Evolutionary conservation across 2,888 invertebrate species (phyloP).

Genomic region (Synergus laeviventris): DNA sequence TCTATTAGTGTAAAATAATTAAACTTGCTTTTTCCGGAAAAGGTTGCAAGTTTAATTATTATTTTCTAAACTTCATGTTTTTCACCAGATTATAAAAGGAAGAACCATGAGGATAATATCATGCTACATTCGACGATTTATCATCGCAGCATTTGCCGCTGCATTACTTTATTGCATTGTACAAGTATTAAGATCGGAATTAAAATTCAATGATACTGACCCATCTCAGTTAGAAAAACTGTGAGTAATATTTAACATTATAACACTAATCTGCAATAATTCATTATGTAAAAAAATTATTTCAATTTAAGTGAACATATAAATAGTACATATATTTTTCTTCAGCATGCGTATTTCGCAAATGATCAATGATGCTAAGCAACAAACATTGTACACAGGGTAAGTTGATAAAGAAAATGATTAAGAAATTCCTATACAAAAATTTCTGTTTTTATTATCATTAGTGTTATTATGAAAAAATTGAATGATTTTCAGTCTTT

Average conservation of each 20-base stretch:
- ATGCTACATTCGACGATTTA: constrained; percentile 62
- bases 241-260: constrained; percentile 57
- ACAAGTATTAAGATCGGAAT: constrained; percentile 63
- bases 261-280: neutral
- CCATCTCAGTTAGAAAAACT: constrained; percentile 64
- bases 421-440: no score
- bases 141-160: constrained; percentile 56
- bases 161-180: constrained; percentile 62
- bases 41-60: neutral
- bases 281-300: neutral
- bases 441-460: neutral
- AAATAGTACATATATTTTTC: constrained; percentile 38
- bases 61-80: neutral
- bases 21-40: neutral
- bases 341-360: constrained; percentile 68
- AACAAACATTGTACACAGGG: constrained; percentile 58
- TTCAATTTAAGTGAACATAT: neutral
- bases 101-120: constrained; percentile 57
- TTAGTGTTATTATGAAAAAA: neutral
- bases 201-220: constrained; percentile 58
- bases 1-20: no score
- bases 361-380: constrained; percentile 66
- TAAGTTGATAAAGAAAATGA: constrained; percentile 47
- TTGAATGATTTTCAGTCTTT: no score
- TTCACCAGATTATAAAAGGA: neutral